phyloP scores from a whole-genome alignment of 2,797 vertebrate species.

The Gymnoscopelus braueri region DNA sequence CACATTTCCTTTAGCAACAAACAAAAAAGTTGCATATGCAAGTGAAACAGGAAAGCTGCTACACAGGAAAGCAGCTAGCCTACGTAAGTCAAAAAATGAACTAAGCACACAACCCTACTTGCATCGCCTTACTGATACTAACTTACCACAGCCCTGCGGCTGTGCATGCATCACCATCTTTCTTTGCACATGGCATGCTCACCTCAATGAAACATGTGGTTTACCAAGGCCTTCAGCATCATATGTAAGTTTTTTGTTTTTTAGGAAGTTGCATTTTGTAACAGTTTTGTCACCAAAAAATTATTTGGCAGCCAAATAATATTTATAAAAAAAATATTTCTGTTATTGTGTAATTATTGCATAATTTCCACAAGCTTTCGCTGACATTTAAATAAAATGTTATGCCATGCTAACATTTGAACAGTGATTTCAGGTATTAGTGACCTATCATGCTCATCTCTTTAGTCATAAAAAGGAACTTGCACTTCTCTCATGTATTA shows the following conservation, averaged over 20 bases:
- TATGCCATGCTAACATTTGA: too few species aligned
- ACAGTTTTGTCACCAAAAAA: not conserved
- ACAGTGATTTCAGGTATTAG: too few species aligned
- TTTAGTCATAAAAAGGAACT: not conserved
- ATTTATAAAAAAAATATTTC: too few species aligned
- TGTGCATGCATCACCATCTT: too few species aligned
- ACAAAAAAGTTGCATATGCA: not conserved
- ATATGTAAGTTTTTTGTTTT: slow-evolving; percentile 63
- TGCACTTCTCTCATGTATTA: too few species aligned
- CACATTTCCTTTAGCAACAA: not conserved
- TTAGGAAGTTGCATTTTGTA: not conserved
- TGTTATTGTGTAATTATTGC: not conserved
- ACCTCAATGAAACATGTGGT: slow-evolving; percentile 61
- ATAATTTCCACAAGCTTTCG: too few species aligned
- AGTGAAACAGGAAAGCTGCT: not conserved
- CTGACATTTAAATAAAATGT: not conserved
- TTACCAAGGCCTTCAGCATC: slow-evolving; percentile 40
- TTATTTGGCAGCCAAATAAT: not conserved
- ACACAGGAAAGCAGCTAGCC: not conserved
- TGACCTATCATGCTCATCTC: not conserved
- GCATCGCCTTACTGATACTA: too few species aligned
- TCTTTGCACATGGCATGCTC: not conserved
- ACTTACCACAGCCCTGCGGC: too few species aligned
- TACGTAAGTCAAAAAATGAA: slow-evolving; percentile 43
- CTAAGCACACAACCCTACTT: slow-evolving; percentile 23